These are phyloP conservation scores for Oreochromis tanganicae DNA, from an alignment of 2,113 vertebrate species.

Conservation along the genomic window DNA sequence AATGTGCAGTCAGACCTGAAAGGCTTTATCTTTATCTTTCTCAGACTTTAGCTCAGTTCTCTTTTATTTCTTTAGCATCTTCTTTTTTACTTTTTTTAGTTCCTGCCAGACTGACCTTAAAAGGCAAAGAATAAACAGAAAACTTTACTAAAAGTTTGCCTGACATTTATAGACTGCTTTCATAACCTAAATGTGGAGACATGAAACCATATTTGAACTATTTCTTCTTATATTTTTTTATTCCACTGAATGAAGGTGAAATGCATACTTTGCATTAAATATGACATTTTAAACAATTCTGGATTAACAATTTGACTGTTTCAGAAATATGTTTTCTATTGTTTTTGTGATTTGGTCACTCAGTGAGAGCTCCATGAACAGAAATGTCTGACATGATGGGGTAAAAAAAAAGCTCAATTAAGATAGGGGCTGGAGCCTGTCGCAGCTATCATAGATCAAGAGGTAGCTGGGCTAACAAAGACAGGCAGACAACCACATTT, in stretches of 20 bases:
- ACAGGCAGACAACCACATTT: accelerated
- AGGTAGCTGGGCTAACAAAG: not conserved
- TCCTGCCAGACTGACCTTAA: accelerated
- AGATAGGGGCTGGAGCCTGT: accelerated
- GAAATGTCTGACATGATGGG: accelerated
- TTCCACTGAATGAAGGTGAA: accelerated
- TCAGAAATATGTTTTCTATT: accelerated
- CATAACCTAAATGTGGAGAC: accelerated
- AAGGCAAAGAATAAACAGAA: accelerated
- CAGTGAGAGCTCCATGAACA: accelerated
- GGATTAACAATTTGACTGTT: not conserved
- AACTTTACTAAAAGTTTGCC: not conserved
- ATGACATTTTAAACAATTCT: too few relatives aligned
- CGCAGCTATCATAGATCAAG: accelerated
- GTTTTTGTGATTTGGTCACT: not conserved
- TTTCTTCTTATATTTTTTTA: not conserved
- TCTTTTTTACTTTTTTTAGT: not conserved
- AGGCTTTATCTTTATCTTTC: too few relatives aligned
- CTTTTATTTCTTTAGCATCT: not conserved
- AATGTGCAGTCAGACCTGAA: accelerated
- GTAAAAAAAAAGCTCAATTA: not conserved
- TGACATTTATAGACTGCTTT: accelerated
- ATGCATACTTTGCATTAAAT: accelerated
- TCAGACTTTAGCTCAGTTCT: accelerated
- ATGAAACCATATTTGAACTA: accelerated